These are phyloP conservation scores for Phycodurus eques DNA, from an alignment of 2,113 vertebrate species.

Conservation along the genomic window DNA sequence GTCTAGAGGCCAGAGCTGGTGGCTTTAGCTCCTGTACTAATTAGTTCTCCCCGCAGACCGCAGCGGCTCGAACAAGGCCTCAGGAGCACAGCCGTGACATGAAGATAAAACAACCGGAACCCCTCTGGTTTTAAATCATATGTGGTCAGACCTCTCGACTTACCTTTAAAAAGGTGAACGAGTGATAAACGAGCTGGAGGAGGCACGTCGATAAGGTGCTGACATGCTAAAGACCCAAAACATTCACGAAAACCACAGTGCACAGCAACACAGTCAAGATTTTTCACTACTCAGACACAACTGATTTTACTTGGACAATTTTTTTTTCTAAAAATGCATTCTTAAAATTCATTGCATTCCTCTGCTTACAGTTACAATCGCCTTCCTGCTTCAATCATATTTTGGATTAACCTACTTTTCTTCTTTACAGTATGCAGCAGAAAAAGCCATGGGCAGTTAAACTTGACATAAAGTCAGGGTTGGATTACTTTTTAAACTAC, in stretches of 20 bases:
- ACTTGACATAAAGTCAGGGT: conserved; percentile 21
- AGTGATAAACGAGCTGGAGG: neutral
- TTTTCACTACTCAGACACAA: neutral
- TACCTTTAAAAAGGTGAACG: conserved; percentile 17
- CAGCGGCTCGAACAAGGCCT: conserved; percentile 16
- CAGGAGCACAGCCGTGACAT: conserved; percentile 18
- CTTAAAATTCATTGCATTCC: conserved; percentile 54
- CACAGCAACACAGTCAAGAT: conserved; percentile 5
- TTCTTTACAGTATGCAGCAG: conserved; percentile 4
- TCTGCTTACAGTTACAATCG: conserved; percentile 34
- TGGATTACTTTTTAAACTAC: conserved; percentile 21
- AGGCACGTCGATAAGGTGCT: conserved; percentile 15
- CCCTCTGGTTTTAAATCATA: conserved; percentile 26
- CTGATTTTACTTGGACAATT: neutral
- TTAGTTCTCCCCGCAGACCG: conserved; percentile 45
- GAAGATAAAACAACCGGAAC: conserved; percentile 22
- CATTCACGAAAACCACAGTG: conserved; percentile 12
- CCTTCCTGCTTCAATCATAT: conserved; percentile 34
- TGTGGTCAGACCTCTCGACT: conserved; percentile 25
- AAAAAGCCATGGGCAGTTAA: conserved; percentile 18
- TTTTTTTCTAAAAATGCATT: too few relatives aligned
- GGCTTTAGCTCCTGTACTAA: conserved; percentile 58
- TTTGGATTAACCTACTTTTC: conserved; percentile 56
- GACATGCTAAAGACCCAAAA: conserved; percentile 14
- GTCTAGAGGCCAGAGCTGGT: conserved; percentile 31